Conservation (phyloP, 2,113 vertebrate genomes). For the Indicator indicator region DNA sequence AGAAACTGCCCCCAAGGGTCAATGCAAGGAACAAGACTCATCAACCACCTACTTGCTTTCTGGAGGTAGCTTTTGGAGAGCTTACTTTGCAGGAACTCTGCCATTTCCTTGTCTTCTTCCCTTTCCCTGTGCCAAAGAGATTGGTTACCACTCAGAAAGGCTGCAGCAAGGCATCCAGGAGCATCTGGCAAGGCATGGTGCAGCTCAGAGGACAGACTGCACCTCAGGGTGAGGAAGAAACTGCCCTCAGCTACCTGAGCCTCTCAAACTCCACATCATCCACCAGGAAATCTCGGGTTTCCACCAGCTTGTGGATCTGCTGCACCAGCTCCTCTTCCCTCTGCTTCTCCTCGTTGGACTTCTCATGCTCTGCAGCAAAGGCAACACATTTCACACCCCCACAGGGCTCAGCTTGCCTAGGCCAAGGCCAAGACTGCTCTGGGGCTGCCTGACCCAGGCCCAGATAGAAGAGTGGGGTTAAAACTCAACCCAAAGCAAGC, state of each 20-base stretch:
- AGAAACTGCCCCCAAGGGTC: not conserved
- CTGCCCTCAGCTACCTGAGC: constrained; percentile 75
- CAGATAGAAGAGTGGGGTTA: not conserved
- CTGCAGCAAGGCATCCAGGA: not conserved
- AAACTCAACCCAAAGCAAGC: not conserved
- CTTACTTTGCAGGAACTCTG: constrained; percentile 87
- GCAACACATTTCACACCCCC: not conserved
- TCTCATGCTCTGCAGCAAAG: constrained; percentile 83
- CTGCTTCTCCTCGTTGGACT: constrained; percentile 83
- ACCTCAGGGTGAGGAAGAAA: not conserved
- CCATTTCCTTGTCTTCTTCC: constrained; percentile 91
- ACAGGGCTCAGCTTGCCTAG: not conserved
- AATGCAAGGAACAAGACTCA: not conserved
- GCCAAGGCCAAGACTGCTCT: not conserved
- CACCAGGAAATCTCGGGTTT: constrained; percentile 90
- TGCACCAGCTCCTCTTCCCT: constrained; percentile 87
- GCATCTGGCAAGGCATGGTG: not conserved
- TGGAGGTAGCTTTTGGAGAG: constrained; percentile 78
- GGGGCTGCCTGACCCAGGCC: not conserved
- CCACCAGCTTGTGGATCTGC: constrained; percentile 90
- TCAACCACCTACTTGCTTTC: constrained; percentile 77
- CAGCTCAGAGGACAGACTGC: not conserved
- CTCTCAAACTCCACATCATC: constrained; percentile 92
- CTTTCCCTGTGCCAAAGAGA: constrained; percentile 77
- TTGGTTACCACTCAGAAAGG: not conserved